phyloP scores from a whole-genome alignment of 2,888 invertebrate species.

The Diploptera punctata region DNA sequence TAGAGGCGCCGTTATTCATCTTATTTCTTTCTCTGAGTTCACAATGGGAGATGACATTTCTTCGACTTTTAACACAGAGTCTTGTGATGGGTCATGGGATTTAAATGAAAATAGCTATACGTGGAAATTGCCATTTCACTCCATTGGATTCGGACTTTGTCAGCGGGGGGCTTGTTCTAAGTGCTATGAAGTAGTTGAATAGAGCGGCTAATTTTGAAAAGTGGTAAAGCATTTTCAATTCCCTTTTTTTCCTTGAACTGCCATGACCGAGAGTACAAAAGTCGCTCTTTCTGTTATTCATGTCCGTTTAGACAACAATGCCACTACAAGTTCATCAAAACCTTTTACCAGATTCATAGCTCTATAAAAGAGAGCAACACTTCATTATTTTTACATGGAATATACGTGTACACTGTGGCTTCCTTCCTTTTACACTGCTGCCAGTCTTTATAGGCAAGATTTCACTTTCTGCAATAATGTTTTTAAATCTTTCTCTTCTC shows the following conservation, averaged over 20 bases:
- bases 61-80: too few relatives aligned
- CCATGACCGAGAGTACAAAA: not conserved
- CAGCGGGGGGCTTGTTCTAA: not conserved
- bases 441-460: too few relatives aligned
- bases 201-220: conserved; percentile 36
- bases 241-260: too few relatives aligned
- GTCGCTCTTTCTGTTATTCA: conserved; percentile 18
- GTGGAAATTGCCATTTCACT: not conserved
- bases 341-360: conserved; percentile 29
- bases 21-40: too few relatives aligned
- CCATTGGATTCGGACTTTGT: not conserved
- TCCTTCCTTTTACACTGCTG: too few relatives aligned
- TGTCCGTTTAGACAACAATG: conserved; percentile 24
- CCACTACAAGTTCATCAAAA: conserved; percentile 31
- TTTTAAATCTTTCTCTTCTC: too few relatives aligned
- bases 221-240: conserved; percentile 14
- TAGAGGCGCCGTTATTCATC: too few relatives aligned
- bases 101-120: not conserved
- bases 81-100: not conserved
- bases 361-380: not conserved
- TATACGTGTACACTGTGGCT: too few relatives aligned
- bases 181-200: conserved; percentile 18
- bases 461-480: too few relatives aligned
- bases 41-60: too few relatives aligned
- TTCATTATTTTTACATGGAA: not conserved